Conservation (phyloP, 2,113 vertebrate species). For the Caranx ignobilis region DNA sequence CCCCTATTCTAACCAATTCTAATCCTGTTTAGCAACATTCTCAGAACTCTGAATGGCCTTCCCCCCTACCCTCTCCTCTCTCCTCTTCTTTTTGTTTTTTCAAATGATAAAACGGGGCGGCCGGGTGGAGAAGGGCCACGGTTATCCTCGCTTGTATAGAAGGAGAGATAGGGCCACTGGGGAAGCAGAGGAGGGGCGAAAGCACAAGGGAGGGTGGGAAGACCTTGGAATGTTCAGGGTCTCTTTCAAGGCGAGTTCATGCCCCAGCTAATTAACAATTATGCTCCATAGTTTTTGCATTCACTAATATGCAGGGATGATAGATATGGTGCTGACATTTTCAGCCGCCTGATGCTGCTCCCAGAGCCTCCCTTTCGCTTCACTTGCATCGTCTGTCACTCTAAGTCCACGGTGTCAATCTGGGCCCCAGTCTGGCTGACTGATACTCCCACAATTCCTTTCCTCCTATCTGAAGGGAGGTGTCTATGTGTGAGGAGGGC, state of each 20-base stretch:
- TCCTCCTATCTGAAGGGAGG: slow-evolving; percentile 43
- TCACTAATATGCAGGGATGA: slow-evolving; percentile 74
- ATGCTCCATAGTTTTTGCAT: slow-evolving; percentile 73
- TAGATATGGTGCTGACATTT: slow-evolving; percentile 77
- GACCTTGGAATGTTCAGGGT: slow-evolving; percentile 70
- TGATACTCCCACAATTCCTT: slow-evolving; percentile 70
- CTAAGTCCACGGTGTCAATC: slow-evolving; percentile 64
- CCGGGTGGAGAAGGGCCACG: slow-evolving; percentile 62
- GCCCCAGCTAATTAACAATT: slow-evolving; percentile 79
- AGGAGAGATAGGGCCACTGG: slow-evolving; percentile 55
- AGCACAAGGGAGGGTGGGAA: slow-evolving; percentile 60
- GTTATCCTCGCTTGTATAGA: slow-evolving; percentile 64
- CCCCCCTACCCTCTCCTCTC: slow-evolving; percentile 34
- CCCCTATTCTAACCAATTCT: slow-evolving; percentile 78
- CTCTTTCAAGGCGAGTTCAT: slow-evolving; percentile 76
- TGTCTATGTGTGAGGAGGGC: slow-evolving; percentile 40
- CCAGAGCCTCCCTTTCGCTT: slow-evolving; percentile 52
- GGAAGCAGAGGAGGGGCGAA: slow-evolving; percentile 27
- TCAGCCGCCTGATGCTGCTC: slow-evolving; percentile 61
- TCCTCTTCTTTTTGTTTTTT: slow-evolving; percentile 72
- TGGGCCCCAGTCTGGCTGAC: slow-evolving; percentile 63
- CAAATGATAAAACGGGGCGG: slow-evolving; percentile 65
- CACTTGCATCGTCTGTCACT: slow-evolving; percentile 63
- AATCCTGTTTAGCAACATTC: slow-evolving; percentile 86
- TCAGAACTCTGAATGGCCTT: slow-evolving; percentile 75